Conservation (phyloP, 2,113 vertebrate genomes). For the Elgaria multicarinata region DNA sequence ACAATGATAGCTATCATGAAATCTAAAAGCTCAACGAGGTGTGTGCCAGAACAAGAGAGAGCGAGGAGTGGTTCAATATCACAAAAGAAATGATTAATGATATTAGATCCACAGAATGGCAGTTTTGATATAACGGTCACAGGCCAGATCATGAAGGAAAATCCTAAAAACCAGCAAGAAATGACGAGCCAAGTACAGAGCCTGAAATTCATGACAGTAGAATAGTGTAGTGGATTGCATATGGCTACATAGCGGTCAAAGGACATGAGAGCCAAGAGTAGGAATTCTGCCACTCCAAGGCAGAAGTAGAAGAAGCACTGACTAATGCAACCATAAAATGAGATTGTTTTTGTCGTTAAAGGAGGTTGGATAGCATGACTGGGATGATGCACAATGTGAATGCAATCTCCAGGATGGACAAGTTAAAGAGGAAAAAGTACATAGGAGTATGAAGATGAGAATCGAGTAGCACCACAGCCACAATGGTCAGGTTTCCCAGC, state of each 20-base stretch:
- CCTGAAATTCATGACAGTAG: slow-evolving; percentile 36
- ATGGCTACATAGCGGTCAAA: slow-evolving; percentile 32
- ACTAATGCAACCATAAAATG: slow-evolving; percentile 42
- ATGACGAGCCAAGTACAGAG: background rate
- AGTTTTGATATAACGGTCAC: slow-evolving; percentile 33
- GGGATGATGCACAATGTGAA: slow-evolving; percentile 46
- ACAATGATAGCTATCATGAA: slow-evolving; percentile 11
- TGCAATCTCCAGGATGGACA: slow-evolving; percentile 52
- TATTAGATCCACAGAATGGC: slow-evolving; percentile 42
- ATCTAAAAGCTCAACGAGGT: slow-evolving; percentile 14
- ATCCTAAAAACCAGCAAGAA: slow-evolving; percentile 35
- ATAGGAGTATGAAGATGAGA: slow-evolving; percentile 47
- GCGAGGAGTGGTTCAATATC: slow-evolving; percentile 60
- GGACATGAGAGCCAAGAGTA: slow-evolving; percentile 53
- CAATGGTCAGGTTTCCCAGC: slow-evolving; percentile 44
- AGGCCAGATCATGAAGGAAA: slow-evolving; percentile 36
- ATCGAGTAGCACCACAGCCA: slow-evolving; percentile 1
- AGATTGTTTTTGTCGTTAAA: slow-evolving; percentile 40
- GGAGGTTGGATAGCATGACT: slow-evolving; percentile 52
- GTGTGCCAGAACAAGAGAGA: slow-evolving; percentile 51
- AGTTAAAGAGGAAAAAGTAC: slow-evolving; percentile 63
- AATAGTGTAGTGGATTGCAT: slow-evolving; percentile 53
- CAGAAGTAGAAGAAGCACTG: slow-evolving; percentile 58
- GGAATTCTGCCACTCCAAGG: slow-evolving; percentile 35
- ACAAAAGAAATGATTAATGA: slow-evolving; percentile 58